Percentiles rank a stretch among this genome's conserved stretches.
phyloP scores from a whole-genome alignment of 92 coral and sea anemone species.

The Heteractis magnifica region DNA sequence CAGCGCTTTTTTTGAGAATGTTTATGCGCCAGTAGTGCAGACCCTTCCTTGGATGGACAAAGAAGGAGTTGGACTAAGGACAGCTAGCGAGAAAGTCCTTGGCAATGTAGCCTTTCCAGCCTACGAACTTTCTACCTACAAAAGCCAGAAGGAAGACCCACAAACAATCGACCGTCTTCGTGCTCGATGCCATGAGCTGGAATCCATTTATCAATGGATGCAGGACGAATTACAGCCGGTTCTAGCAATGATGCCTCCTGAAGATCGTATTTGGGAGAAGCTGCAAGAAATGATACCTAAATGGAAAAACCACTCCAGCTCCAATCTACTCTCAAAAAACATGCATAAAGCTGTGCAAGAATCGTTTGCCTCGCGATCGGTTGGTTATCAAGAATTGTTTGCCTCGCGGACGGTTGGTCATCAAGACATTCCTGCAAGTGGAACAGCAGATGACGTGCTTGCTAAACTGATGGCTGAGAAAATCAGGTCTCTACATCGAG shows the following conservation, averaged over 20 bases:
- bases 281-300: conserved; percentile 53
- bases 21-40: conserved; percentile 58
- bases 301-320: conserved; percentile 44
- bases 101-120: conserved; percentile 59
- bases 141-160: conserved; percentile 37
- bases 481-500: conserved; percentile 43
- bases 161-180: conserved; percentile 45
- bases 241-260: conserved; percentile 27
- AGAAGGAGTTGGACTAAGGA: conserved; percentile 46
- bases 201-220: conserved; percentile 45
- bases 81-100: conserved; percentile 60
- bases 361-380: conserved; percentile 16
- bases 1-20: conserved; percentile 56
- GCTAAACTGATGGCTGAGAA: conserved; percentile 55
- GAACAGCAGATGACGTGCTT: conserved; percentile 38
- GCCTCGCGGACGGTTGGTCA: neutral
- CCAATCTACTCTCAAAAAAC: conserved; percentile 38
- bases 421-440: neutral
- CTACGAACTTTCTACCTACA: conserved; percentile 54
- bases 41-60: conserved; percentile 62
- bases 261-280: conserved; percentile 56
- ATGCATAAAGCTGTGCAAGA: conserved; percentile 42
- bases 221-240: conserved; percentile 52
- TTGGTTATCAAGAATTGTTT: conserved; percentile 12
- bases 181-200: conserved; percentile 45